phyloP scores from a whole-genome alignment of 2,797 vertebrate genomes.

The Oreochromis grahami region DNA sequence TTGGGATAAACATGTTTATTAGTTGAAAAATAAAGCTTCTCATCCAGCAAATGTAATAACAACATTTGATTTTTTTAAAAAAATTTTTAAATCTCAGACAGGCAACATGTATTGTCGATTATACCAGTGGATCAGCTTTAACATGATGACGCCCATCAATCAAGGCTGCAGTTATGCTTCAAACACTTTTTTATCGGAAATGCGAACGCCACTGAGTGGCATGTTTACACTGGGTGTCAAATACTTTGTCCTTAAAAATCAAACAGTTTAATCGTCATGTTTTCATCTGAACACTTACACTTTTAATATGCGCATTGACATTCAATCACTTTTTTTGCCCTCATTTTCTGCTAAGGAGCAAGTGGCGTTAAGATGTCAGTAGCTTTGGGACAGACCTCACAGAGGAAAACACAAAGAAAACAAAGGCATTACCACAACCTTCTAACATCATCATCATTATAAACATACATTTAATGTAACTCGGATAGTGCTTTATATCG shows the following conservation, averaged over 20 bases:
- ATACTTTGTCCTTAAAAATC: slow-evolving; percentile 34
- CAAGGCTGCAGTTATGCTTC: slow-evolving; percentile 34
- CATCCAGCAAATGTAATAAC: slow-evolving; percentile 53
- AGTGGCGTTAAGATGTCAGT: slow-evolving; percentile 68
- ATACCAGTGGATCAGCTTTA: slow-evolving; percentile 20
- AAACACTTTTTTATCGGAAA: slow-evolving; percentile 35
- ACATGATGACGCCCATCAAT: slow-evolving; percentile 7
- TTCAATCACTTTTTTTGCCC: slow-evolving; percentile 38
- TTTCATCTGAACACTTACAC: slow-evolving; percentile 29
- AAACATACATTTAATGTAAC: slow-evolving; percentile 73
- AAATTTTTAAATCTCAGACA: slow-evolving; percentile 1
- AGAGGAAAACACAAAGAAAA: slow-evolving; percentile 65
- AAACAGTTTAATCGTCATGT: slow-evolving; percentile 32
- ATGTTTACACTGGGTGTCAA: slow-evolving; percentile 31
- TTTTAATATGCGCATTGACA: slow-evolving; percentile 59
- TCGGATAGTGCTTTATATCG: slow-evolving; percentile 72
- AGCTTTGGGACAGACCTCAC: slow-evolving; percentile 76
- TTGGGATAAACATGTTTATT: slow-evolving; percentile 54
- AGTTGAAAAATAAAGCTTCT: slow-evolving; percentile 64
- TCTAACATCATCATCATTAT: slow-evolving; percentile 57
- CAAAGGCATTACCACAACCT: slow-evolving; percentile 60
- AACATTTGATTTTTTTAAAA: background rate
- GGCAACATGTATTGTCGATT: slow-evolving; percentile 29
- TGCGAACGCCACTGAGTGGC: slow-evolving; percentile 10
- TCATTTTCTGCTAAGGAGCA: slow-evolving; percentile 39